Evolutionary conservation across 2,888 invertebrate genomes (phyloP), one percentile per base, ranked within the genome.

Genomic region (Teleogryllus oceanicus): DNA sequence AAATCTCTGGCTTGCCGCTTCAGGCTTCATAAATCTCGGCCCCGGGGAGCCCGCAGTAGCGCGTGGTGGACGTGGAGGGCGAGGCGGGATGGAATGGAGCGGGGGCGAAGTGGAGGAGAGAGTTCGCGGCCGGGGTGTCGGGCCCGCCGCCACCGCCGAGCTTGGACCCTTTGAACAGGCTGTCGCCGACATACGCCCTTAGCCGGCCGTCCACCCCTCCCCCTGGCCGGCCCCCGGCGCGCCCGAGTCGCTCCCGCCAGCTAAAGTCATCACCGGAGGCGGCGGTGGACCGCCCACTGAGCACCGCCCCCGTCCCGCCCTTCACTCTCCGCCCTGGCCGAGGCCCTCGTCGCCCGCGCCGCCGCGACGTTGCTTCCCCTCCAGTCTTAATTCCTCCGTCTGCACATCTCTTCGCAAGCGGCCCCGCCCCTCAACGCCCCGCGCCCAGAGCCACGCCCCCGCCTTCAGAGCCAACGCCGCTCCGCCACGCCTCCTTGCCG

Each of bases 61-160:
- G 62, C 16, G 62, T 18, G 62, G 2, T 62, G 18, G 16, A 62
- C 62, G 1, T 21, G 24, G 24, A 3, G 62, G n/a, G 62, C 62
- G 62, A 8, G 62, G 62, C 16, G 62, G 62, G 16, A 16, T 62
- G 62, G 11, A 62, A 62, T 3, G 10, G 62, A 4, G 16, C 0
- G n/a, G 13, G 62, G n/a, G 16, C 62, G 3, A 62, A 62, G 62
- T 62, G 62, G 62, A 37, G 37, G 37, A 37, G 37, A 37, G 37
- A 62, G 62, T 62, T 62, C 62, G 62, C n/a, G 62, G n/a, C 62
- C 62, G 62, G n/a, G n/a, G 62, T 62, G 62, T 62, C 62, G n/a
- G 62, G 5, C 37, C 8, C 37, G 37, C 37, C 37, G 37, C 37
- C 37, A 37, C 37, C 37, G 37, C 37, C 8, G 37, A 12, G 62